Evolutionary conservation across 2,113 vertebrate genomes (phyloP).

Genomic region (Gymnocephalus cernua): DNA sequence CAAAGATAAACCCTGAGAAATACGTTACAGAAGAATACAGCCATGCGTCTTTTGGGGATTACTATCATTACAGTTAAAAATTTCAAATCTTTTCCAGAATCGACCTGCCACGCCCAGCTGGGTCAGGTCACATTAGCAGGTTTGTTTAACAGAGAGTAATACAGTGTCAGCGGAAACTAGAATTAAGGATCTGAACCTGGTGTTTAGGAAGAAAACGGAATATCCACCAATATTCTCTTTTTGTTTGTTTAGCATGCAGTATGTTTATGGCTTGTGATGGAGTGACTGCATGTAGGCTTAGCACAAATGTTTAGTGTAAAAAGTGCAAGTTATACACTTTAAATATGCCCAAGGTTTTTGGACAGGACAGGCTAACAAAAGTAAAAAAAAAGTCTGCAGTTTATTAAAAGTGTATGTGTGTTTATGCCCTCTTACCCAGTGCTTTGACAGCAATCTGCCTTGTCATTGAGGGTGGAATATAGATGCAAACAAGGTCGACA

Average conservation of each 20-base stretch:
- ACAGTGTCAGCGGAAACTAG: background rate
- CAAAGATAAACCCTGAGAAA: slow-evolving; percentile 8
- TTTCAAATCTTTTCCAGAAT: slow-evolving; percentile 6
- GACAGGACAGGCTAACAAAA: background rate
- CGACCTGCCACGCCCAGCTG: slow-evolving; percentile 20
- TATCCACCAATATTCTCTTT: background rate
- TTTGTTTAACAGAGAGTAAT: background rate
- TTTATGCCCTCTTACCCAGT: slow-evolving; percentile 86
- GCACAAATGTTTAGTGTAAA: background rate
- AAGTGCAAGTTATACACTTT: background rate
- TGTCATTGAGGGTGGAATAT: slow-evolving; percentile 94
- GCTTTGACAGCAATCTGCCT: slow-evolving; percentile 97
- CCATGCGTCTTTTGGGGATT: background rate
- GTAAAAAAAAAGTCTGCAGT: background rate
- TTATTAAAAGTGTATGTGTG: slow-evolving; percentile 3
- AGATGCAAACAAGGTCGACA: slow-evolving; percentile 97
- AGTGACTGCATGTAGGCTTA: background rate
- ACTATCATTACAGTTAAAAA: background rate
- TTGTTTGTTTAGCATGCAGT: no score
- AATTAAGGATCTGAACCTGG: background rate
- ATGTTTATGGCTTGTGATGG: background rate
- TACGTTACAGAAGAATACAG: background rate
- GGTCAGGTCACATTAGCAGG: background rate
- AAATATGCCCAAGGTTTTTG: background rate
- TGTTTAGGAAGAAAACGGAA: background rate